Base-by-base conservation (phyloP, 2,888 invertebrate genomes). In the Boloria selene region DNA sequence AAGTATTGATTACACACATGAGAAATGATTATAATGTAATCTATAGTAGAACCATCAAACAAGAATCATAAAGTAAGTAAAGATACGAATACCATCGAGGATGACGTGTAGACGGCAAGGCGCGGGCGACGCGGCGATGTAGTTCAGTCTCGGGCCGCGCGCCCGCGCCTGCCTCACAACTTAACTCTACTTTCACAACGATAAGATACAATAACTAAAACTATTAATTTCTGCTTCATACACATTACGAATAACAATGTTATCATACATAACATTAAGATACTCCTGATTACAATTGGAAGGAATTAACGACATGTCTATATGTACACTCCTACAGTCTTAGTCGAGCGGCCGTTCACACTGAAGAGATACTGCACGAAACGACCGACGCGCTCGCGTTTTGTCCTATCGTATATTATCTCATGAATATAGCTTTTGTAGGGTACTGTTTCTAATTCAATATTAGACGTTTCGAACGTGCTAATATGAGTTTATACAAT, bases 171-270 rank as follows among this genome's bases (percentile, higher is more conserved):
- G 81, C 79, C 83, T 80, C 83, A 80, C 83, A 84, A 86, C 88
- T 88, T 87, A 88, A 88, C 80, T 84, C 86, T 90, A 90, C 84
- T 87, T 7, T 87, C 88, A 90, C 88, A 89, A 90, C 88, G 86
- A 89, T 88, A 90, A 86, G 87, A 87, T 85, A 87, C 56, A 85
- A 82, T 81, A 90, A 91, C 90, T 90, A 88, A 90, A 91, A 87
- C 73, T 73, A 73, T 70, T 87, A 87, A 88, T 88, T 87, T 87
- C 88, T 86, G 88, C 84, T 86, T 86, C 81, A 82, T 85, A 80
- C 78, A 84, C 82, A 81, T 82, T 82, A 84, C 80, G 86, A 84
- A 86, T 84, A 80, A 84, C 81, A 86, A 86, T 85, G 71, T 65
- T 68, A 67, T 66, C n/a, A n/a, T n/a, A n/a, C n/a, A n/a, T 65